These are phyloP conservation scores for Camptogramma bilineatum DNA, from an alignment of 2,888 invertebrate genomes.

Conservation along the genomic window DNA sequence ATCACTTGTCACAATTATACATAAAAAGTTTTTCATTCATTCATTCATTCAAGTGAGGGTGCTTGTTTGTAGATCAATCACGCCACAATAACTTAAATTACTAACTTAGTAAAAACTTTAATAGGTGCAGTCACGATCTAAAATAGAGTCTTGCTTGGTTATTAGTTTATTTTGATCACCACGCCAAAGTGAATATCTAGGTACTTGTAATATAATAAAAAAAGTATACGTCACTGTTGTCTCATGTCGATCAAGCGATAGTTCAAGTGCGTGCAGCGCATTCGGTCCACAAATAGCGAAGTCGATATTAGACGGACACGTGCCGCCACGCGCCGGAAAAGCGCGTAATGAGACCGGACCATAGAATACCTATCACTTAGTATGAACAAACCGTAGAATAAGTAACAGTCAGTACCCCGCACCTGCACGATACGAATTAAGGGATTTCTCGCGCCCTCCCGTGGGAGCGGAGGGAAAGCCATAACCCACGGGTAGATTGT, in stretches of 20 bases:
- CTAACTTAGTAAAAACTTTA: too few relatives aligned
- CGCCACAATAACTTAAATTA: too few relatives aligned
- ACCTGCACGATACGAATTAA: slow-evolving; percentile 82
- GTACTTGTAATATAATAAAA: too few relatives aligned
- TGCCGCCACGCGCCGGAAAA: slow-evolving; percentile 79
- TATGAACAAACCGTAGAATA: slow-evolving; percentile 14
- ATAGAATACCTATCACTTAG: slow-evolving; percentile 20
- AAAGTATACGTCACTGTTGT: slow-evolving; percentile 1
- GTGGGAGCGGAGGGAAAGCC: slow-evolving; percentile 72
- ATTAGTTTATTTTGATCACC: background rate
- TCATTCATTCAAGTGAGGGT: too few relatives aligned
- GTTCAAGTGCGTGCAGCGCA: slow-evolving; percentile 62
- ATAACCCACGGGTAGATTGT: slow-evolving; percentile 63
- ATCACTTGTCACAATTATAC: too few relatives aligned
- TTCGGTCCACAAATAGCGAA: slow-evolving; percentile 63
- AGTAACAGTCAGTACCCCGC: slow-evolving; percentile 50
- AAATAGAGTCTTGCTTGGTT: background rate
- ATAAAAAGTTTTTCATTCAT: too few relatives aligned
- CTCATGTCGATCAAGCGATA: slow-evolving; percentile 59
- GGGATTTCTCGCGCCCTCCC: slow-evolving; percentile 85
- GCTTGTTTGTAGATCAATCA: too few relatives aligned
- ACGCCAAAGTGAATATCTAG: too few relatives aligned
- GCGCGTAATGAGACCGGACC: slow-evolving; percentile 74
- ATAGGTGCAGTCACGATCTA: too few relatives aligned
- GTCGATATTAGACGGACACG: slow-evolving; percentile 64